phyloP scores from a whole-genome alignment of 1,140 invertebrate genomes.

The Micrasema minimum region DNA sequence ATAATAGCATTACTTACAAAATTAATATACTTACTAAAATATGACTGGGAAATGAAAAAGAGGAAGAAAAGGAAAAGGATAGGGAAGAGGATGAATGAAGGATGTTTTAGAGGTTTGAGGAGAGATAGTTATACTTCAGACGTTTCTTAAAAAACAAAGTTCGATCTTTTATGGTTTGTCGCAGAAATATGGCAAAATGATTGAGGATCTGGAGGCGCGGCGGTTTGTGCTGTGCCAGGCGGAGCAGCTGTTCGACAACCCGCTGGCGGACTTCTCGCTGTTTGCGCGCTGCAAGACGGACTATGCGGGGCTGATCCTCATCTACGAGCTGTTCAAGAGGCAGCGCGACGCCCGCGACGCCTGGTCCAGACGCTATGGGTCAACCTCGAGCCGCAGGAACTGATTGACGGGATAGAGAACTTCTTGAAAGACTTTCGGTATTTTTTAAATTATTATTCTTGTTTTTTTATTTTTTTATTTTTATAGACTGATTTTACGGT shows the following conservation, averaged over 20 bases:
- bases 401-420: constrained; percentile 87
- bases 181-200: constrained; percentile 74
- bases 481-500: too few relatives aligned
- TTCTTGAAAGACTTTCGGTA: constrained; percentile 83
- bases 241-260: constrained; percentile 87
- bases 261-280: constrained; percentile 82
- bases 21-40: too few relatives aligned
- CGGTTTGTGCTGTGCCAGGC: constrained; percentile 77
- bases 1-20: too few relatives aligned
- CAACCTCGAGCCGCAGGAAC: constrained; percentile 83
- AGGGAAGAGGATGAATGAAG: too few relatives aligned
- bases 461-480: too few relatives aligned
- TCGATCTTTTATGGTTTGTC: neutral
- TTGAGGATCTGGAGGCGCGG: constrained; percentile 74
- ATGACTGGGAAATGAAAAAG: too few relatives aligned
- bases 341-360: constrained; percentile 80
- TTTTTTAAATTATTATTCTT: too few relatives aligned
- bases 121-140: too few relatives aligned
- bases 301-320: constrained; percentile 75
- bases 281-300: constrained; percentile 78
- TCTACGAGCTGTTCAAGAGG: constrained; percentile 83
- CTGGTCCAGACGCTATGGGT: constrained; percentile 91
- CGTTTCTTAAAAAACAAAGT: too few relatives aligned
- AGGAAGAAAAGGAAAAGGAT: too few relatives aligned
- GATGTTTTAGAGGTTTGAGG: too few relatives aligned